Conservation (phyloP, 2,797 vertebrate species). For the Amniataba percoides region DNA sequence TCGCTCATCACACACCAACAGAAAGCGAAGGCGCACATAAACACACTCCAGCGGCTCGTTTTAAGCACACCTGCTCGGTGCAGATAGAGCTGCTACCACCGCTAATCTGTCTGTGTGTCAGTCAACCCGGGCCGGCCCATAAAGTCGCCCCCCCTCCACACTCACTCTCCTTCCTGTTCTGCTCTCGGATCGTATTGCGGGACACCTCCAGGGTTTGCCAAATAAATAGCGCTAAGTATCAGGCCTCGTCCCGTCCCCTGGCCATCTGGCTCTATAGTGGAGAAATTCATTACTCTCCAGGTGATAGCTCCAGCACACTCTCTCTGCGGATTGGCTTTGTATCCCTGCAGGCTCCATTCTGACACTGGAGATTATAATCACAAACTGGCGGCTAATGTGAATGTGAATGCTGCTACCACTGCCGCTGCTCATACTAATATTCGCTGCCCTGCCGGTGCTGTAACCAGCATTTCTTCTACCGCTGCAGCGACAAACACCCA, state of each 20-base stretch:
- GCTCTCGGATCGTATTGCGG: conserved; percentile 23
- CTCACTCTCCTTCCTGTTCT: conserved; percentile 20
- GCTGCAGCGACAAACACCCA: not conserved
- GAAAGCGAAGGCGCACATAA: not conserved
- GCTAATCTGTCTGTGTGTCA: conserved; percentile 59
- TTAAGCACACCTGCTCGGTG: conserved; percentile 53
- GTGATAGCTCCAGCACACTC: conserved; percentile 60
- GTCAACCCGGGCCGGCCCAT: conserved; percentile 41
- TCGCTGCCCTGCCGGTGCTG: not conserved
- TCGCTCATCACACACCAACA: not conserved
- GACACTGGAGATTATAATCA: conserved; percentile 71
- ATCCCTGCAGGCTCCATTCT: conserved; percentile 65
- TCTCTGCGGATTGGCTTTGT: conserved; percentile 54
- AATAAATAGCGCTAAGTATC: conserved; percentile 68
- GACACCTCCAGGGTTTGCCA: conserved; percentile 46
- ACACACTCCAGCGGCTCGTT: conserved; percentile 40
- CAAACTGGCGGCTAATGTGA: conserved; percentile 60
- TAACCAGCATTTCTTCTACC: not conserved
- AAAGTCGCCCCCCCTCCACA: not conserved
- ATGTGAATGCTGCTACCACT: conserved; percentile 27
- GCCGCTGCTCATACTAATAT: conserved; percentile 40
- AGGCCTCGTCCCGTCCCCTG: conserved; percentile 51
- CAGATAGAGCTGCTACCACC: conserved; percentile 53
- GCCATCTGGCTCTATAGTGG: conserved; percentile 66
- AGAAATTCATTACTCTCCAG: conserved; percentile 76